phyloP scores from a whole-genome alignment of 2,888 invertebrate species.

The Sarcophaga caerulescens region DNA sequence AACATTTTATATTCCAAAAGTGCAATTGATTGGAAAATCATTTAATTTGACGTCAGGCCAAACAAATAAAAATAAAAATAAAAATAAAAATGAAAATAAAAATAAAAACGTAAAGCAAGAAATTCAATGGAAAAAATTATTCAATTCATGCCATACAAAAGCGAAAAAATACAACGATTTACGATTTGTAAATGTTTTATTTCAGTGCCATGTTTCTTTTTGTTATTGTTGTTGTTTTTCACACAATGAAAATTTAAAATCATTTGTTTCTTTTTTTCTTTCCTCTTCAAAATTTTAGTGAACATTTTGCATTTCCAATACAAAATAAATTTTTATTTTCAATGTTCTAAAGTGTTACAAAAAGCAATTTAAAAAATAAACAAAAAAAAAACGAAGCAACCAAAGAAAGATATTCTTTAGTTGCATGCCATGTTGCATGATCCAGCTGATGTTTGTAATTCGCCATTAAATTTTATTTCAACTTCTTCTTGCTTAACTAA shows the following conservation, averaged over 20 bases:
- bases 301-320: not conserved
- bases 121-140: not conserved
- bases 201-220: not conserved
- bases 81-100: too few relatives aligned
- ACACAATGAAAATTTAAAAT: not conserved
- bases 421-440: constrained; percentile 75
- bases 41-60: constrained; percentile 70
- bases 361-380: not conserved
- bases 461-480: constrained; percentile 73
- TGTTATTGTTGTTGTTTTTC: not conserved
- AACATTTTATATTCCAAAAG: constrained; percentile 59
- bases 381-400: not conserved
- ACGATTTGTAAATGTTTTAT: not conserved
- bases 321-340: not conserved
- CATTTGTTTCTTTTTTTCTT: not conserved
- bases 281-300: not conserved
- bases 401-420: not conserved
- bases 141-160: not conserved
- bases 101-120: not conserved
- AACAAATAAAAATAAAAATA: not conserved
- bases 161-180: not conserved
- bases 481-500: constrained; percentile 33
- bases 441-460: constrained; percentile 69
- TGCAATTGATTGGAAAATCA: constrained; percentile 75
- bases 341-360: not conserved